Evolutionary conservation across 2,797 vertebrate species (phyloP).

Genomic region (Chelidonichthys spinosus): DNA sequence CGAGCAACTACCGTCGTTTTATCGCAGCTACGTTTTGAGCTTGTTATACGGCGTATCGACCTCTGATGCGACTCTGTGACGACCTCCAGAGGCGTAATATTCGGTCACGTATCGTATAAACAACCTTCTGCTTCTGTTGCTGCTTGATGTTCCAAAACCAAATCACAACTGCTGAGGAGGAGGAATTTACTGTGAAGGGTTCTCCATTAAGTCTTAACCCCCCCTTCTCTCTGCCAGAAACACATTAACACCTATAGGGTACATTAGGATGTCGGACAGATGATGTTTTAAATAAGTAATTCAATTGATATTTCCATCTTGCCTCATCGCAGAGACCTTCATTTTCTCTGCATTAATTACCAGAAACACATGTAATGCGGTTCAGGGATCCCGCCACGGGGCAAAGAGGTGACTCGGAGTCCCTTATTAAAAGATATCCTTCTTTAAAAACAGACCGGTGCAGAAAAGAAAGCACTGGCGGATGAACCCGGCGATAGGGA

Average conservation of each 20-base stretch:
- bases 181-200: conserved; percentile 30
- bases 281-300: conserved; percentile 42
- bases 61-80: no score
- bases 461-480: not conserved
- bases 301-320: conserved; percentile 24
- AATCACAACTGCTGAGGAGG: conserved; percentile 35
- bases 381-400: not conserved
- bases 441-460: not conserved
- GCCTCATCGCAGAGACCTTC: conserved; percentile 15
- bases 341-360: conserved; percentile 31
- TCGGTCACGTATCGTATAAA: conserved; percentile 4
- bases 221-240: conserved; percentile 26
- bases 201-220: conserved; percentile 42
- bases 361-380: conserved; percentile 13
- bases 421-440: not conserved
- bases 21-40: no score
- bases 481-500: not conserved
- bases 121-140: conserved; percentile 9
- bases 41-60: no score
- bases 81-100: no score
- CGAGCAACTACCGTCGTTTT: no score
- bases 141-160: conserved; percentile 30
- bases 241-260: conserved; percentile 41
- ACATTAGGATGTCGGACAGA: conserved; percentile 28
- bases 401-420: not conserved